Percentiles rank a stretch among this genome's conserved stretches.
phyloP scores from a whole-genome alignment of 2,113 vertebrate genomes.

The Daubentonia madagascariensis region DNA sequence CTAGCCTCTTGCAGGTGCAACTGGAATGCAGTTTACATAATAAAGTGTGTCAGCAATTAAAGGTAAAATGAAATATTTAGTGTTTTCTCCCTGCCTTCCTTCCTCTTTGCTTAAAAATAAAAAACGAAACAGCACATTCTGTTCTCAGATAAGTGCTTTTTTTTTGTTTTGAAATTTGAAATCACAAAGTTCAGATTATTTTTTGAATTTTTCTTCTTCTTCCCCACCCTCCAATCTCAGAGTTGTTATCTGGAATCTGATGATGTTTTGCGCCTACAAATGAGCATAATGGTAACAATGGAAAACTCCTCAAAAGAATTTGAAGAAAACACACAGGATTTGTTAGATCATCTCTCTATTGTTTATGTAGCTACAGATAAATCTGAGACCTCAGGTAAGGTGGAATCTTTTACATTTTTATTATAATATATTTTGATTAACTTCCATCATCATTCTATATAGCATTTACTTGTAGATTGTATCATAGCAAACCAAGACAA shows the following conservation, averaged over 20 bases:
- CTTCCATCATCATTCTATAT: background rate
- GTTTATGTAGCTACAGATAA: conserved; percentile 88
- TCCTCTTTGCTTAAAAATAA: background rate
- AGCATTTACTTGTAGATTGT: background rate
- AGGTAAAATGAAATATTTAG: conserved; percentile 83
- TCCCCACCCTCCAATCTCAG: conserved; percentile 74
- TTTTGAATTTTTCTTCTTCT: background rate
- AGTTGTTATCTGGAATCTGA: conserved; percentile 90
- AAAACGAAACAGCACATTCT: background rate
- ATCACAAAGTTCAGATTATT: background rate
- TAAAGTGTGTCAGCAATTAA: conserved; percentile 85
- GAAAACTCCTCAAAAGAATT: conserved; percentile 89
- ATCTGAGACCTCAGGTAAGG: conserved; percentile 83
- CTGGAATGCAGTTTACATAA: conserved; percentile 94
- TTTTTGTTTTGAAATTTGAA: background rate
- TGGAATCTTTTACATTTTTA: background rate
- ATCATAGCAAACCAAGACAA: background rate
- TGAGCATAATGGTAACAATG: conserved; percentile 90
- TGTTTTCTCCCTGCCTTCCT: conserved; percentile 13
- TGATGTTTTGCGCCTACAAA: conserved; percentile 89
- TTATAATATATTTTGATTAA: background rate
- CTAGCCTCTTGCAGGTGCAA: conserved; percentile 91
- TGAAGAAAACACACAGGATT: conserved; percentile 93
- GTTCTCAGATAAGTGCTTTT: background rate
- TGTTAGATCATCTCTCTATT: conserved; percentile 95